Evolutionary conservation across 53 echinoderm and acorn worm genomes (phyloP).

Genomic region (Echinometra lucunter): DNA sequence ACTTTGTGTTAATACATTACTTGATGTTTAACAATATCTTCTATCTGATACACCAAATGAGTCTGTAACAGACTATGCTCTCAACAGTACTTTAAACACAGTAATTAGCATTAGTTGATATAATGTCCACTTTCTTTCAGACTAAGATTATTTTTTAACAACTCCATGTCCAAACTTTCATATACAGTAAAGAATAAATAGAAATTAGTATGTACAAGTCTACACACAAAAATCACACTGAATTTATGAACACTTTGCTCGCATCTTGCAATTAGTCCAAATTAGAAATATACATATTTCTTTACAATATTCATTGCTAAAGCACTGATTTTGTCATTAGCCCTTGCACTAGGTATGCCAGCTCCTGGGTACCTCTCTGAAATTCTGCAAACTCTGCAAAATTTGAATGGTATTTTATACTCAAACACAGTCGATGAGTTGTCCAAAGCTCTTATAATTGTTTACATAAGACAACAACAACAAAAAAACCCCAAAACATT

Average conservation of each 20-base stretch:
- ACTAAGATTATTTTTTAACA: neutral
- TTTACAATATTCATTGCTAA: neutral
- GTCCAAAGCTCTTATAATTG: neutral
- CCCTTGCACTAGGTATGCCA: no score
- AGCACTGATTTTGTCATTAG: neutral
- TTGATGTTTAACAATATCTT: neutral
- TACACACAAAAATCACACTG: neutral
- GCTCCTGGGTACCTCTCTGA: no score
- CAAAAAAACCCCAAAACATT: no score
- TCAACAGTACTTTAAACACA: neutral
- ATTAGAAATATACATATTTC: neutral
- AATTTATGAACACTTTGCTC: neutral
- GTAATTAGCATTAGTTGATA: neutral
- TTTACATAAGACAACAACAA: neutral
- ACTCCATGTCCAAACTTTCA: neutral
- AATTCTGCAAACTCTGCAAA: neutral
- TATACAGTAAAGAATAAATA: conserved; percentile 10
- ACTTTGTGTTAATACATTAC: neutral
- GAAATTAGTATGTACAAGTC: conserved; percentile 31
- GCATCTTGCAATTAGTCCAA: neutral
- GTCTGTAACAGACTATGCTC: neutral
- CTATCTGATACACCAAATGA: neutral
- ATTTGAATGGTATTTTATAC: neutral
- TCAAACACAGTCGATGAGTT: neutral
- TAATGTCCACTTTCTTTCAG: neutral